These are phyloP conservation scores for Andrena bucephala DNA, from an alignment of 2,888 invertebrate species.

Conservation along the genomic window DNA sequence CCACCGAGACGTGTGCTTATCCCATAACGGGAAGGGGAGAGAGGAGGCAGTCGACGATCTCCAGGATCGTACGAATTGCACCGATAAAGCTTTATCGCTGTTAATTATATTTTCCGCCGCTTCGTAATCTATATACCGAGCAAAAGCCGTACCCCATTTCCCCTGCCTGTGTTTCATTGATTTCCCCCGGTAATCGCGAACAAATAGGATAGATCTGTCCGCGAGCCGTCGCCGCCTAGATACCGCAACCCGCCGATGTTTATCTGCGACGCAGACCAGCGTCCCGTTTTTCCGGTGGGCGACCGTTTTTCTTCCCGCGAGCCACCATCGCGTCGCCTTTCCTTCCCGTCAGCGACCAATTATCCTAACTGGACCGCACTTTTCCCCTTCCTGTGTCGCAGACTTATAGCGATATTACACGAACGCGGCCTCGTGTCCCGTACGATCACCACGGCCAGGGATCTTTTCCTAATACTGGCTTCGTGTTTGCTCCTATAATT, in stretches of 20 bases:
- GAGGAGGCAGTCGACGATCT: conserved; percentile 6
- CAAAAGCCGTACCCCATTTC: neutral
- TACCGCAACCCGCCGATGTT: neutral
- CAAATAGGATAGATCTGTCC: neutral
- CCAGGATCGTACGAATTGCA: conserved; percentile 13
- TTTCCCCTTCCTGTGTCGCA: conserved; percentile 19
- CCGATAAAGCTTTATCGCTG: conserved; percentile 26
- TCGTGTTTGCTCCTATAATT: too few relatives aligned
- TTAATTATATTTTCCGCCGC: conserved; percentile 26
- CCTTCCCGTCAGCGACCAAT: conserved; percentile 13
- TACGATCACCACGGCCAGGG: conserved; percentile 14
- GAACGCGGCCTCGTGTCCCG: conserved; percentile 29
- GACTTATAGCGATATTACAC: conserved; percentile 38
- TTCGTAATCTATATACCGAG: neutral
- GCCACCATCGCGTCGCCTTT: neutral
- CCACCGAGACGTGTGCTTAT: conserved; percentile 17
- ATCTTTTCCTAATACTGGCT: neutral
- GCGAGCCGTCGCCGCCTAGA: neutral
- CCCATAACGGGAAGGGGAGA: neutral
- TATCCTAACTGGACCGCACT: conserved; percentile 13
- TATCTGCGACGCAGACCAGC: neutral
- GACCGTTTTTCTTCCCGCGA: neutral
- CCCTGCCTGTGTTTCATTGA: conserved; percentile 3
- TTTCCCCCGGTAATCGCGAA: conserved; percentile 14
- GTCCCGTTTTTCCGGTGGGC: neutral